phyloP scores from a whole-genome alignment of 35 echinoderm and acorn worm genomes.

The Eucidaris tribuloides region DNA sequence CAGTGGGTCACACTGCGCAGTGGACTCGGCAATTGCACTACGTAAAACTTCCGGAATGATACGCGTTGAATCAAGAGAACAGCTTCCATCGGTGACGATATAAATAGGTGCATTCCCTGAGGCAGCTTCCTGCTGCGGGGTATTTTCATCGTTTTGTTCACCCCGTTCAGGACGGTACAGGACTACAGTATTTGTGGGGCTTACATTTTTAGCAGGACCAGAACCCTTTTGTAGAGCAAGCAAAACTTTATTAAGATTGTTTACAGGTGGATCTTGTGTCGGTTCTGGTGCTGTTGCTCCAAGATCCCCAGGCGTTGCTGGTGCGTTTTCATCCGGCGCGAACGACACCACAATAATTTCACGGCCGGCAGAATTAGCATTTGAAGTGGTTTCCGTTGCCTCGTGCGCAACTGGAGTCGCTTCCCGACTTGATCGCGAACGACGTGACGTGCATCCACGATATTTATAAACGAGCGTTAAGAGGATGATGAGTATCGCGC shows the following conservation, averaged over 20 bases:
- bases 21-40: conserved; percentile 8
- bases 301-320: not conserved
- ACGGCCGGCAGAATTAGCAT: not conserved
- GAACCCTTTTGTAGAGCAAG: no score
- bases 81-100: not conserved
- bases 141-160: no score
- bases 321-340: not conserved
- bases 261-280: no score
- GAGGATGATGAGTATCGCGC: conserved; percentile 12
- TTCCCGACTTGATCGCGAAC: no score
- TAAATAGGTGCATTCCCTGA: not conserved
- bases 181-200: no score
- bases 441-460: no score
- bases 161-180: no score
- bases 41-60: not conserved
- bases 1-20: not conserved
- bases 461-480: conserved; percentile 2
- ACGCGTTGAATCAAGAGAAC: not conserved
- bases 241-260: no score
- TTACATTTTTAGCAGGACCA: no score
- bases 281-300: not conserved
- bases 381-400: no score
- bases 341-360: not conserved
- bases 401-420: no score
- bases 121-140: not conserved